These are phyloP conservation scores for Saturnia pavonia DNA, from an alignment of 2,888 invertebrate genomes.

Conservation along the genomic window DNA sequence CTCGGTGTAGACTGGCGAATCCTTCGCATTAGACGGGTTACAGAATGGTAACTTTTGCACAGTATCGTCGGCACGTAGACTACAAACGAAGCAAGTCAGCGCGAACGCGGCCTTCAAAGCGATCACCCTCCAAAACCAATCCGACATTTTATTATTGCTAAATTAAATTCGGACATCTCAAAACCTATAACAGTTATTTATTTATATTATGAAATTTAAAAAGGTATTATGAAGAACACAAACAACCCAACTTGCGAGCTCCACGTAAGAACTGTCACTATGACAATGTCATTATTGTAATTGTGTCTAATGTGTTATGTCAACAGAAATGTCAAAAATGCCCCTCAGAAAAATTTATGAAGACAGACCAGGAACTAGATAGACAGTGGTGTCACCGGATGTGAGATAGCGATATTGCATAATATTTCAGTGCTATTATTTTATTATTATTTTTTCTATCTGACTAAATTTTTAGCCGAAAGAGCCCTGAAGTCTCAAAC, in stretches of 20 bases:
- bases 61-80: constrained; percentile 65
- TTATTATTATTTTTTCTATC: no score
- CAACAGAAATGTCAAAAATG: neutral
- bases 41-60: constrained; percentile 73
- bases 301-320: no score
- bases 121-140: constrained; percentile 73
- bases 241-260: constrained; percentile 31
- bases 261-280: constrained; percentile 45
- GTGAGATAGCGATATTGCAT: no score
- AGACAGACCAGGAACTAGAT: no score
- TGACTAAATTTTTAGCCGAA: no score
- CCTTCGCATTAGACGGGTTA: constrained; percentile 63
- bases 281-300: constrained; percentile 25
- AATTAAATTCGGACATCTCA: constrained; percentile 71
- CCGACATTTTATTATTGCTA: constrained; percentile 71
- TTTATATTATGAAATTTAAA: constrained; percentile 60
- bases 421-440: no score
- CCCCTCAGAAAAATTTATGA: no score
- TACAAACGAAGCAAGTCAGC: constrained; percentile 61
- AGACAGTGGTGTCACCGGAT: no score
- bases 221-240: constrained; percentile 45
- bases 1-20: constrained; percentile 59
- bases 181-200: constrained; percentile 44
- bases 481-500: no score
- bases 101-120: constrained; percentile 63